A percentile compares a stretch with the other conserved stretches of the same genome.
Evolutionary conservation across 1,140 invertebrate genomes (phyloP).

Genomic region (Drosophila simulans): DNA sequence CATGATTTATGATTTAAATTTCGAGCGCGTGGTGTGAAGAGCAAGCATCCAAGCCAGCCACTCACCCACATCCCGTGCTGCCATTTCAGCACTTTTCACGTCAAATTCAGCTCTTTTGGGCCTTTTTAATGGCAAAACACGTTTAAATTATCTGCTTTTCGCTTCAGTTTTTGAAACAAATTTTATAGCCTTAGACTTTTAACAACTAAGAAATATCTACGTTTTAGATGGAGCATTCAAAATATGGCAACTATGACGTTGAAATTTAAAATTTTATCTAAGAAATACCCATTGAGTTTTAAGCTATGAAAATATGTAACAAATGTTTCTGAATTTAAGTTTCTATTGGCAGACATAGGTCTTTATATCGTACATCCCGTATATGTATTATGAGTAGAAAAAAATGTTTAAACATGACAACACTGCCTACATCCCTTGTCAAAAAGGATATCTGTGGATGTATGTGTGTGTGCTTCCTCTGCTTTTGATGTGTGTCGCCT

Average conservation of each 20-base stretch:
- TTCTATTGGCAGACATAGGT: no score
- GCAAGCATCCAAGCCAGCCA: conserved; percentile 42
- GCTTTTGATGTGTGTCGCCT: conserved; percentile 68
- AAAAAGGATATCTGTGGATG: conserved; percentile 31
- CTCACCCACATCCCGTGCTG: conserved; percentile 26
- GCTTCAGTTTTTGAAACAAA: neutral
- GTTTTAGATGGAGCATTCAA: no score
- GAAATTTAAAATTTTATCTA: no score
- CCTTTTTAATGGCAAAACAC: neutral
- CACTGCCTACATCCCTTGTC: conserved; percentile 24
- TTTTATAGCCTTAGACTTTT: neutral
- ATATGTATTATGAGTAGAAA: no score
- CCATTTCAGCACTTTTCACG: conserved; percentile 25
- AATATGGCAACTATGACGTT: no score
- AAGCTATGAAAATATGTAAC: no score
- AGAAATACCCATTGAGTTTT: no score
- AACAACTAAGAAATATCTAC: neutral
- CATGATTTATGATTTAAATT: conserved; percentile 84
- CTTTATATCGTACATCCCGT: no score
- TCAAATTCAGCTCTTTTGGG: conserved; percentile 12
- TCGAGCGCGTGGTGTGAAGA: conserved; percentile 72
- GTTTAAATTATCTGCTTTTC: neutral
- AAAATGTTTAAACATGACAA: neutral
- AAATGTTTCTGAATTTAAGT: no score
- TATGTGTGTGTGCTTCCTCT: conserved; percentile 54